Percentiles rank a stretch among this genome's conserved stretches.
These are phyloP conservation scores for Gila orcuttii DNA, from an alignment of 2,113 vertebrate species.

Conservation along the genomic window DNA sequence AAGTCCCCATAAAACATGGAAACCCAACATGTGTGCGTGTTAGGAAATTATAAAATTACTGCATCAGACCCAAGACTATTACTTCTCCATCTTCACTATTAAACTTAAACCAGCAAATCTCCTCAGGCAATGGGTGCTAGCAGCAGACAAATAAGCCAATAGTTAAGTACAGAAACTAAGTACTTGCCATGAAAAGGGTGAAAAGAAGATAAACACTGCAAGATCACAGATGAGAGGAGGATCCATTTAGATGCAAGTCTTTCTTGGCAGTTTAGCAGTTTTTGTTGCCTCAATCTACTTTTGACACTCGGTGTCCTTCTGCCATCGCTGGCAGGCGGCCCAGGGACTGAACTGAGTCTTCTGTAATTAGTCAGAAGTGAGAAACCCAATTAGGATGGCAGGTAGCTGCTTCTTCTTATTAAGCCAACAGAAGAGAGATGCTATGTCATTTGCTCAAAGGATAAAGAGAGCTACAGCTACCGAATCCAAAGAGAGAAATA, in stretches of 20 bases:
- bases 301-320: slow-evolving; percentile 68
- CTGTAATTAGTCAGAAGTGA: slow-evolving; percentile 73
- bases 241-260: slow-evolving; percentile 38
- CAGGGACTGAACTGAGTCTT: slow-evolving; percentile 65
- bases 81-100: not conserved
- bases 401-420: slow-evolving; percentile 75
- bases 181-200: slow-evolving; percentile 2
- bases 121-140: slow-evolving; percentile 1
- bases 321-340: slow-evolving; percentile 68
- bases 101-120: not conserved
- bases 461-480: slow-evolving; percentile 28
- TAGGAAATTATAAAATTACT: not conserved
- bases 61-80: not conserved
- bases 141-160: slow-evolving; percentile 1
- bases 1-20: too few species aligned
- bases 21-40: too few species aligned
- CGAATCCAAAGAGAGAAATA: slow-evolving; percentile 24
- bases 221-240: slow-evolving; percentile 17
- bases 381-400: slow-evolving; percentile 76
- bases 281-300: slow-evolving; percentile 65
- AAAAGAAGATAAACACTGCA: slow-evolving; percentile 23
- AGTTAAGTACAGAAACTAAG: not conserved
- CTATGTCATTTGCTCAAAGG: slow-evolving; percentile 60
- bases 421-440: slow-evolving; percentile 63
- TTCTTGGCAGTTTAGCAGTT: slow-evolving; percentile 45